A percentile compares a stretch with the other conserved stretches of the same genome.
phyloP scores from a whole-genome alignment of 1,140 invertebrate genomes.

The Trichoplusia ni region DNA sequence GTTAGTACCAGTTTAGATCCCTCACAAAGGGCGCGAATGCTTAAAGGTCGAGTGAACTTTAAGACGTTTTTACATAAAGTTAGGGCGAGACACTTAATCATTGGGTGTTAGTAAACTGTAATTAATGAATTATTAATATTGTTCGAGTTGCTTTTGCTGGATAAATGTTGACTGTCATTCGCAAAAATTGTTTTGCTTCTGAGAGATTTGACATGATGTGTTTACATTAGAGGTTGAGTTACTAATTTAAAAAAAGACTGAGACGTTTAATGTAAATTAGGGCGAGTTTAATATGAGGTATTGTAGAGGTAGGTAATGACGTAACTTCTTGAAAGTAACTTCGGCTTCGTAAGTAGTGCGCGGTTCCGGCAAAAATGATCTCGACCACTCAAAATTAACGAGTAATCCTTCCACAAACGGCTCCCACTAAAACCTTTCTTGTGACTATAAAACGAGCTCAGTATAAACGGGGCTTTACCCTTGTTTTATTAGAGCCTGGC shows the following conservation, averaged over 20 bases:
- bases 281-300: no score
- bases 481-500: conserved; percentile 54
- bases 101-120: conserved; percentile 7
- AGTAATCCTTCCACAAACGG: conserved; percentile 30
- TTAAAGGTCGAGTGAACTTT: conserved; percentile 36
- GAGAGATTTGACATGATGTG: no score
- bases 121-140: conserved; percentile 26
- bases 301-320: no score
- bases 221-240: background rate
- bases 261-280: no score
- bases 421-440: conserved; percentile 33
- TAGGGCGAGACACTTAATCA: background rate
- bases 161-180: conserved; percentile 5
- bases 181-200: no score
- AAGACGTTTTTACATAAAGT: conserved; percentile 41
- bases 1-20: conserved; percentile 47
- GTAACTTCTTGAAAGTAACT: no score
- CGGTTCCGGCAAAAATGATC: conserved; percentile 26
- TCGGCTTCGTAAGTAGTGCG: background rate
- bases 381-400: conserved; percentile 34
- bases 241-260: no score
- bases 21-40: conserved; percentile 51
- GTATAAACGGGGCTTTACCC: conserved; percentile 48
- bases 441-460: conserved; percentile 29
- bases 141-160: background rate